These are phyloP conservation scores for Cyaniris semiargus DNA, from an alignment of 2,888 invertebrate species.

Conservation along the genomic window DNA sequence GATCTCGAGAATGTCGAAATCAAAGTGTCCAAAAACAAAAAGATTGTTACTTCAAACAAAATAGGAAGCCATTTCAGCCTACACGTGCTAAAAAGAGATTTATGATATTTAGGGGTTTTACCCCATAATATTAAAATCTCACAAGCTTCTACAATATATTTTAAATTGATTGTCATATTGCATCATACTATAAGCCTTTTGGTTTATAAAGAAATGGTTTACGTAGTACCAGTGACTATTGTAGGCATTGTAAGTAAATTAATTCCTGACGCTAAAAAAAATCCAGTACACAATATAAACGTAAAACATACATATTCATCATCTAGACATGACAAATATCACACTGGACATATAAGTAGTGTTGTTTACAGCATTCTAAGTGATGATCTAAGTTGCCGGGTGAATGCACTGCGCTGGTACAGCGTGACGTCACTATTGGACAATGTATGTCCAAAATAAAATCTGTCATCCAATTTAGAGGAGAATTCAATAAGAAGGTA, in stretches of 20 bases:
- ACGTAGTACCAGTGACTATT: not conserved
- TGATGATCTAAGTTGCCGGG: constrained; percentile 47
- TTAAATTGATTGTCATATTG: not conserved
- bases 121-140: not conserved
- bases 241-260: not conserved
- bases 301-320: not conserved
- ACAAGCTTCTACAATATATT: not conserved
- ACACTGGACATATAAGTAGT: not conserved
- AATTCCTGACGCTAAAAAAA: not conserved
- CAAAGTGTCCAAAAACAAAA: not conserved
- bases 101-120: not conserved
- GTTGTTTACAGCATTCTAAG: constrained; percentile 40
- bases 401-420: constrained; percentile 44
- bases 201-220: not conserved
- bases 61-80: not conserved
- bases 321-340: constrained; percentile 13
- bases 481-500: not conserved
- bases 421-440: constrained; percentile 42
- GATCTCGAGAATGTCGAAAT: not conserved
- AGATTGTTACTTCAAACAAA: not conserved
- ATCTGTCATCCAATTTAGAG: not conserved
- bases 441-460: not conserved
- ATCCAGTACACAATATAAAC: not conserved
- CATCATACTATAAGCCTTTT: not conserved
- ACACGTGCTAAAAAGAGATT: not conserved